These are phyloP conservation scores for Achroia grisella DNA, from an alignment of 1,140 invertebrate genomes.

Conservation along the genomic window DNA sequence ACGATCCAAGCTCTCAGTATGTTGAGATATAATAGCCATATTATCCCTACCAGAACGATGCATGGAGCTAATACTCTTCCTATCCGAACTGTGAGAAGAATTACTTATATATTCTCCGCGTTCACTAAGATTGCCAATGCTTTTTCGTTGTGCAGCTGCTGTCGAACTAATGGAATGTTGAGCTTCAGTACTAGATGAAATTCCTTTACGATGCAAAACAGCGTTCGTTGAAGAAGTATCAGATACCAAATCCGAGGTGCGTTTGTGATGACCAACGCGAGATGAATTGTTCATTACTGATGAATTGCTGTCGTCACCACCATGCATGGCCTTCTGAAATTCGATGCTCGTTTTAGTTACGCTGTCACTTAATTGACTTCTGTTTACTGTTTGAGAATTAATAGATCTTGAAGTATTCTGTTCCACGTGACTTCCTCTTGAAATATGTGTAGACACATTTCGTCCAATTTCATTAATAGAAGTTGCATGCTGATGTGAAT, in stretches of 20 bases:
- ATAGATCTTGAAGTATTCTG: constrained; percentile 28
- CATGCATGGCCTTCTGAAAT: constrained; percentile 65
- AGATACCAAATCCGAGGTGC: constrained; percentile 82
- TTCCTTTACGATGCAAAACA: constrained; percentile 83
- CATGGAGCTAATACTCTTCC: constrained; percentile 84
- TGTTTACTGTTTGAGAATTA: constrained; percentile 33
- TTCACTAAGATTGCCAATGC: constrained; percentile 84
- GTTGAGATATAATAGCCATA: constrained; percentile 61
- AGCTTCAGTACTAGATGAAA: constrained; percentile 74
- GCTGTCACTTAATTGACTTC: constrained; percentile 56
- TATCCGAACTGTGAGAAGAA: constrained; percentile 78
- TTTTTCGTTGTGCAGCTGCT: constrained; percentile 84
- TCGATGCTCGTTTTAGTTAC: constrained; percentile 63
- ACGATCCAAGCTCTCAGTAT: constrained; percentile 59
- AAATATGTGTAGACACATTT: constrained; percentile 12
- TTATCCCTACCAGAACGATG: constrained; percentile 77
- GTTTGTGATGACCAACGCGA: constrained; percentile 74
- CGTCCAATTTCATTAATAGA: constrained; percentile 2
- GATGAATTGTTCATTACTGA: constrained; percentile 27
- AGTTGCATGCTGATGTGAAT: constrained; percentile 1
- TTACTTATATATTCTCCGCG: constrained; percentile 80
- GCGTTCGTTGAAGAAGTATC: constrained; percentile 83
- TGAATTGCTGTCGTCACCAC: constrained; percentile 32
- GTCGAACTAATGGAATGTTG: constrained; percentile 82
- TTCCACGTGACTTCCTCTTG: constrained; percentile 24